Percentiles rank a stretch among this genome's conserved stretches.
These are phyloP conservation scores for Nematopogon swammerdamellus DNA, from an alignment of 2,888 invertebrate species.

Conservation along the genomic window DNA sequence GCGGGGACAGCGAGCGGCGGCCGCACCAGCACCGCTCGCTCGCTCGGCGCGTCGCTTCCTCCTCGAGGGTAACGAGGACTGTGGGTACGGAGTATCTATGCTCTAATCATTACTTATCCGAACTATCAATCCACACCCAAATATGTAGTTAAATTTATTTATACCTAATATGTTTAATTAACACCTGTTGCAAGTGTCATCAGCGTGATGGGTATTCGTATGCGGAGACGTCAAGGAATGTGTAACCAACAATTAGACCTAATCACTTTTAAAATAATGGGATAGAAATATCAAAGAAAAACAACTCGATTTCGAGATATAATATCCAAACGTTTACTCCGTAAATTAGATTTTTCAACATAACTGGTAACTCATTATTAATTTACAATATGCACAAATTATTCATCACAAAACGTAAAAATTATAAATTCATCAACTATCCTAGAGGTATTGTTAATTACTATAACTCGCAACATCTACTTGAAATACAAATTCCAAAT, in stretches of 20 bases:
- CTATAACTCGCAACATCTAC: neutral
- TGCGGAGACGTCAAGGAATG: too few relatives aligned
- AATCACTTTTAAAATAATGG: neutral
- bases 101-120: too few relatives aligned
- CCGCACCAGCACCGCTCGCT: too few relatives aligned
- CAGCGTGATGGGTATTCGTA: too few relatives aligned
- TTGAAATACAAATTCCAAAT: neutral
- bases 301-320: neutral
- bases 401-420: neutral
- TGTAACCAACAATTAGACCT: too few relatives aligned
- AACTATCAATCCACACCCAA: neutral
- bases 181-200: too few relatives aligned
- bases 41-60: too few relatives aligned
- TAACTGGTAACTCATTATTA: neutral
- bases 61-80: too few relatives aligned
- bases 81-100: too few relatives aligned
- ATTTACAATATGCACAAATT: neutral
- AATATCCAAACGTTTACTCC: neutral
- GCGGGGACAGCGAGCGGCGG: too few relatives aligned
- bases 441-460: neutral
- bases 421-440: neutral
- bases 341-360: neutral
- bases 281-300: neutral
- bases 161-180: too few relatives aligned
- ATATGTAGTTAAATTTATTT: neutral